Evolutionary conservation across 23 tunicate species (phyloP), one percentile per base, ranked within the genome.

Genomic region (Botrylloides violaceus): DNA sequence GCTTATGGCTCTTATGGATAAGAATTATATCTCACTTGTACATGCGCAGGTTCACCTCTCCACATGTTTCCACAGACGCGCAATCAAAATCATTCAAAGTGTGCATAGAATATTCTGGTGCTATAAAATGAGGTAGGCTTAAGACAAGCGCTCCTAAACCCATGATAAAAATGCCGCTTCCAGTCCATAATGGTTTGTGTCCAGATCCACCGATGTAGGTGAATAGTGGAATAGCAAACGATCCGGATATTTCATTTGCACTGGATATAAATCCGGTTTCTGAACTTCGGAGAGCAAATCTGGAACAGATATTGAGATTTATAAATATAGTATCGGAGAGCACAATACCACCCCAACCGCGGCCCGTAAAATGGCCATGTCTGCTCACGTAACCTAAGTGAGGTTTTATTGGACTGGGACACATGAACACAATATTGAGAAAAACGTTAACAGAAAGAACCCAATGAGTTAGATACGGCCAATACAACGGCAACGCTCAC

Each of bases 181-280:
- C 96, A 48, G 81, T 81, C 96, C 96, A 87, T 28, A 29, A n/a
- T 7, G 96, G 96, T 64, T 87, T 87, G 73, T 81, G 87, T 24
- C 96, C 87, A 34, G 39, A 55, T 3, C 87, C 96, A 49, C 96
- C 96, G 56, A 76, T 53, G 66, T 87, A 81, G 7, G 87, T 87
- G 18, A 87, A 70, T 1, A 87, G 3, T 12, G 83, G 70, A 25
- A 87, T 76, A 18, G 59, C 65, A 0, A 87, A 38, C 53, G 79
- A 80, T 18, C 80, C 70, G 19, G 87, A 66, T 38, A 87, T 62
- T 49, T 87, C 96, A 66, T 81, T 80, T 29, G 71, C 48, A 35
- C 96, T 87, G 3, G 96, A 79, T 31, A 87, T 76, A 25, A 87
- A 68, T 2, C 96, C 96, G 59, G 87, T 76, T 58, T 87, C 96